phyloP scores from a whole-genome alignment of 2,113 vertebrate species.

The Nannobrachium achirus region DNA sequence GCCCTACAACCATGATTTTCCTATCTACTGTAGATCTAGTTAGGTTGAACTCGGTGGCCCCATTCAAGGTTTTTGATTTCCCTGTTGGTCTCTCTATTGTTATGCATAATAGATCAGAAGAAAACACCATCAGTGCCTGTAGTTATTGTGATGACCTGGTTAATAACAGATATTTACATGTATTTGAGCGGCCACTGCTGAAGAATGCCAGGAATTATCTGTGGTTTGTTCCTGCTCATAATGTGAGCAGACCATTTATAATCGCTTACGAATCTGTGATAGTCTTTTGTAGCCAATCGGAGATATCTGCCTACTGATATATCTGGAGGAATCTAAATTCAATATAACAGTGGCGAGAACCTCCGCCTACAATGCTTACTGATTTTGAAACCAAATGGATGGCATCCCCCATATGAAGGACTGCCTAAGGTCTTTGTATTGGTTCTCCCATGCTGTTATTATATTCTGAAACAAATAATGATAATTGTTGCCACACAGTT shows the following conservation, averaged over 20 bases:
- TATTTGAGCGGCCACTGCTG: not conserved
- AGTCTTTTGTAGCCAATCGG: no score
- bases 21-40: not conserved
- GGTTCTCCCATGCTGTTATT: no score
- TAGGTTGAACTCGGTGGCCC: constrained; percentile 6
- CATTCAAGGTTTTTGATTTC: no score
- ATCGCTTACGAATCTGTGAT: not conserved
- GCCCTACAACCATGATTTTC: not conserved
- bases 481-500: no score
- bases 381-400: no score
- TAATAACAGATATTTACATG: not conserved
- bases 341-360: no score
- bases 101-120: not conserved
- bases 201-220: not conserved
- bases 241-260: not conserved
- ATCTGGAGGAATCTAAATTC: no score
- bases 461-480: no score
- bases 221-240: not conserved
- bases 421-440: no score
- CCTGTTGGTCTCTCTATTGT: not conserved
- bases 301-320: no score
- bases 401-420: no score
- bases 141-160: not conserved
- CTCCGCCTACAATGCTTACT: no score
- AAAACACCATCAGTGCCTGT: not conserved